Conservation (phyloP, 2,888 invertebrate species). For the Dinocampus coccinellae region DNA sequence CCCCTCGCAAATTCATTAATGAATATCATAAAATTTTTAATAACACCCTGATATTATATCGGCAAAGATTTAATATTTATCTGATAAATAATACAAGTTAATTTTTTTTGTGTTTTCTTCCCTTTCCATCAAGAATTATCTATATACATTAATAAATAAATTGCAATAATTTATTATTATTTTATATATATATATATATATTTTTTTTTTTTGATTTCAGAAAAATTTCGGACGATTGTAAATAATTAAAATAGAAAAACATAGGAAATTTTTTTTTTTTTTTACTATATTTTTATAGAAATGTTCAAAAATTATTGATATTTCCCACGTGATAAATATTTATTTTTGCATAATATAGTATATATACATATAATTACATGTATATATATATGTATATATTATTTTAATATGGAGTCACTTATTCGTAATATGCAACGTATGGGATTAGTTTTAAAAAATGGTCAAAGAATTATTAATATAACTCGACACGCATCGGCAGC, state of each 20-base stretch:
- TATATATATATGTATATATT: not conserved
- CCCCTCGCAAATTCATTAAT: not conserved
- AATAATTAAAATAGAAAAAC: not conserved
- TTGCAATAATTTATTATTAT: too few species aligned
- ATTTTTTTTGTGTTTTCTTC: too few species aligned
- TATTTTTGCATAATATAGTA: not conserved
- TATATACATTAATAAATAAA: too few species aligned
- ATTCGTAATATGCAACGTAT: conserved; percentile 39
- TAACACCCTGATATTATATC: too few species aligned
- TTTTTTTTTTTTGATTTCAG: not conserved
- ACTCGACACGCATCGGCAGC: conserved; percentile 46
- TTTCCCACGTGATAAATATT: too few species aligned
- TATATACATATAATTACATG: not conserved
- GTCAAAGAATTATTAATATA: conserved; percentile 29
- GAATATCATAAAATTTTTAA: not conserved
- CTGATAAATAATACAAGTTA: too few species aligned
- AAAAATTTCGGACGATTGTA: not conserved
- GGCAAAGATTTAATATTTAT: too few species aligned
- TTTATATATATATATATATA: too few species aligned
- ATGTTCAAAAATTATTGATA: too few species aligned
- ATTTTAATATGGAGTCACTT: conserved; percentile 37
- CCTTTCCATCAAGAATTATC: too few species aligned
- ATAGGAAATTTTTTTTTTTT: too few species aligned
- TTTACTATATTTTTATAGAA: too few species aligned
- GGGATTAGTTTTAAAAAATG: conserved; percentile 32